These are phyloP conservation scores for Parauchenoglanis ngamensis DNA, from an alignment of 2,797 vertebrate genomes.

Conservation along the genomic window DNA sequence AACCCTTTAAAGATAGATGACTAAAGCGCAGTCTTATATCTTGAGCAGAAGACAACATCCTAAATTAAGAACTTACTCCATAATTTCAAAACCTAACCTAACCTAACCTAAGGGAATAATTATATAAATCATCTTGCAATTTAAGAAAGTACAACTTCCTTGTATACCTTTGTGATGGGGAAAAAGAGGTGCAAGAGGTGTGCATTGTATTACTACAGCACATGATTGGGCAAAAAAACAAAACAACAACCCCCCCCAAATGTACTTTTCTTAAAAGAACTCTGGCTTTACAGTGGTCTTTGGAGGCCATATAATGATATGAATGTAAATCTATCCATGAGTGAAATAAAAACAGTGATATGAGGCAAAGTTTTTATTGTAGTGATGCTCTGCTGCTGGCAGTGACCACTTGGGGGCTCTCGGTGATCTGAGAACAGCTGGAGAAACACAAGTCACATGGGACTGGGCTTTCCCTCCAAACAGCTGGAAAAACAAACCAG, in stretches of 20 bases:
- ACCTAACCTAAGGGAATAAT: background rate
- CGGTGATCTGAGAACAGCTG: slow-evolving; percentile 77
- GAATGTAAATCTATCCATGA: slow-evolving; percentile 28
- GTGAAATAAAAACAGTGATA: slow-evolving; percentile 34
- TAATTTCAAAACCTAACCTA: background rate
- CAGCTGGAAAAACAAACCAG: slow-evolving; percentile 78
- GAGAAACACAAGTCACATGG: slow-evolving; percentile 76
- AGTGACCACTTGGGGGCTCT: slow-evolving; percentile 57
- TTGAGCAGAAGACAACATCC: slow-evolving; percentile 30
- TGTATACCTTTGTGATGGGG: background rate
- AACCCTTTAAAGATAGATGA: slow-evolving; percentile 62
- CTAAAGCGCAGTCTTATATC: slow-evolving; percentile 33
- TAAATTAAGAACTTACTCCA: slow-evolving; percentile 26
- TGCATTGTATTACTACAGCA: background rate
- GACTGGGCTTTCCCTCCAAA: slow-evolving; percentile 75
- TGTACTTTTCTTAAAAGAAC: background rate
- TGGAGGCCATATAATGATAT: background rate
- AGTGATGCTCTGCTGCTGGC: slow-evolving; percentile 28
- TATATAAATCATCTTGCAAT: background rate
- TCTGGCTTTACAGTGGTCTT: background rate
- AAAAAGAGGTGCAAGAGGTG: background rate
- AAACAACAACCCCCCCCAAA: background rate
- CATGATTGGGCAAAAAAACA: background rate
- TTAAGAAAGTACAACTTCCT: background rate
- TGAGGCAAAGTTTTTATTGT: slow-evolving; percentile 41